Evolutionary conservation across 2,888 invertebrate genomes (phyloP).

Genomic region (Euproctis similis): DNA sequence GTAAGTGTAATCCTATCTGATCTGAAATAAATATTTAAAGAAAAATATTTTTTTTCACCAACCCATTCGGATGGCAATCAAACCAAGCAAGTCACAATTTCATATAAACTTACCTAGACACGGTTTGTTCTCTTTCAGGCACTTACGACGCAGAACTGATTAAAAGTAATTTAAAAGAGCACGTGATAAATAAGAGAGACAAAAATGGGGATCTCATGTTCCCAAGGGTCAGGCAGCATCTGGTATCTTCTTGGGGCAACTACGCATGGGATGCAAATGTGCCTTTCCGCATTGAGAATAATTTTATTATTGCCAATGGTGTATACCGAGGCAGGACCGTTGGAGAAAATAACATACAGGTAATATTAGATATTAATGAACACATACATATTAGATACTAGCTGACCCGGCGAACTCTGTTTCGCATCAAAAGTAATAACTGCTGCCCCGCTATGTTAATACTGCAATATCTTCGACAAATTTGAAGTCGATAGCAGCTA

Average conservation of each 20-base stretch:
- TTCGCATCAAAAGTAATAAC: no score
- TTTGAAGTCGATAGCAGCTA: no score
- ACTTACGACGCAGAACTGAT: constrained; percentile 72
- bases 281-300: constrained; percentile 80
- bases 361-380: no score
- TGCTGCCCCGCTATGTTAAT: no score
- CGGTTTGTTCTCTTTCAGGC: constrained; percentile 41
- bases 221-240: constrained; percentile 79
- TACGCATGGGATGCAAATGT: constrained; percentile 82
- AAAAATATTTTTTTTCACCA: neutral
- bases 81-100: no score
- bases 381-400: no score
- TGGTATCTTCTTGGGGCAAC: constrained; percentile 84
- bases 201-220: constrained; percentile 77
- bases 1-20: no score
- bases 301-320: constrained; percentile 78
- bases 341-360: constrained; percentile 84
- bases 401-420: no score
- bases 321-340: constrained; percentile 82
- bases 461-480: no score
- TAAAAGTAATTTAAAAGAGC: constrained; percentile 57
- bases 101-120: no score
- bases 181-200: constrained; percentile 72
- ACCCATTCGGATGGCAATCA: neutral
- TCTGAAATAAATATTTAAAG: no score